Evolutionary conservation across 2,888 invertebrate species (phyloP).

Genomic region (Ichneumoninae sp.): DNA sequence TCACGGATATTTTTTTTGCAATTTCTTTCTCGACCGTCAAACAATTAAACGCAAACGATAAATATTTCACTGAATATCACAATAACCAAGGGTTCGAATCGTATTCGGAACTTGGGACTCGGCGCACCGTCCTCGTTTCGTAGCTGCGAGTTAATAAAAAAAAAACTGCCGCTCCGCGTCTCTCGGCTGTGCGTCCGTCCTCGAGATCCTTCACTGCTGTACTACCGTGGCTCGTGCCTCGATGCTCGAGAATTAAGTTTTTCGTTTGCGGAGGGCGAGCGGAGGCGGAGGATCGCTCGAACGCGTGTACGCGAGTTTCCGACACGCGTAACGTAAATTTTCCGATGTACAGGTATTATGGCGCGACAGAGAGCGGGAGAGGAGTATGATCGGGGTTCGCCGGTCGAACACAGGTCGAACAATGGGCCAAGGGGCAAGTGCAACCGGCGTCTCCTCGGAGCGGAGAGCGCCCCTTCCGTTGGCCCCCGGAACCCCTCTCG

Average conservation of each 20-base stretch:
- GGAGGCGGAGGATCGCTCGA: constrained; percentile 23
- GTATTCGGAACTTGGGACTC: not conserved
- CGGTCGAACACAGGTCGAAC: constrained; percentile 71
- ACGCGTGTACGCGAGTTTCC: not conserved
- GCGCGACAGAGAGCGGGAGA: not conserved
- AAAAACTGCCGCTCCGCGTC: not conserved
- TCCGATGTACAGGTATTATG: not conserved
- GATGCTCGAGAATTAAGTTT: constrained; percentile 17
- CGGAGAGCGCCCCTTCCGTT: constrained; percentile 60
- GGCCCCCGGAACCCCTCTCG: constrained; percentile 42
- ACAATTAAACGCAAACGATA: not conserved
- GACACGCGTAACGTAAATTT: not conserved
- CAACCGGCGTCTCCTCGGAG: constrained; percentile 76
- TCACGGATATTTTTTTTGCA: not conserved
- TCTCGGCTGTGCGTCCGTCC: constrained; percentile 1
- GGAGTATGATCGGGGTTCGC: constrained; percentile 38
- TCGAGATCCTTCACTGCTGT: constrained; percentile 29
- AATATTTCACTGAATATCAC: constrained; percentile 41
- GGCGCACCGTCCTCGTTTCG: not conserved
- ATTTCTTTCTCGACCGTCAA: not conserved
- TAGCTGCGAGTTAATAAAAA: not conserved
- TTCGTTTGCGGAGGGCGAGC: not conserved
- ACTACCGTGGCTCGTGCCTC: constrained; percentile 2
- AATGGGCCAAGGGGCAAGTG: constrained; percentile 80
- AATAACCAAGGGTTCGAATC: not conserved